phyloP scores from a whole-genome alignment of 2,113 vertebrate species.

The Mustela lutreola region DNA sequence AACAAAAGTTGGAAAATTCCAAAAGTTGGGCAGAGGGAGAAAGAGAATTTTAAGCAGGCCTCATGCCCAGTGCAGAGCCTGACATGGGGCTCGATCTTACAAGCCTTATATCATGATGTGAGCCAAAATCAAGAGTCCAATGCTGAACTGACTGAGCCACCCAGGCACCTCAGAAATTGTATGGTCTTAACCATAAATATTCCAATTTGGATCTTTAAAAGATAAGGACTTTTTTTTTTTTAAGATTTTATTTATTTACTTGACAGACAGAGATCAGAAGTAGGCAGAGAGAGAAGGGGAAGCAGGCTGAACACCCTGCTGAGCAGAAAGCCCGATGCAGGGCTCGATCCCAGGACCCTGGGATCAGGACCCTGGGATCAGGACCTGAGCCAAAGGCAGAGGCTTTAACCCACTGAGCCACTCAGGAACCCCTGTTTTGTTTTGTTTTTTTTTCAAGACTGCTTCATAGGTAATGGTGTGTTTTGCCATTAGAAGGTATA shows the following conservation, averaged over 20 bases:
- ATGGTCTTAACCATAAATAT: constrained; percentile 46
- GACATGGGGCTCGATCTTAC: background rate
- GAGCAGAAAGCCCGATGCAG: no score
- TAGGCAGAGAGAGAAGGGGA: no score
- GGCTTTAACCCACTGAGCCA: no score
- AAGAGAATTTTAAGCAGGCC: background rate
- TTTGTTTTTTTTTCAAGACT: background rate
- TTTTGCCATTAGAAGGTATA: background rate
- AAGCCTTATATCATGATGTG: background rate
- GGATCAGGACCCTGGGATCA: no score
- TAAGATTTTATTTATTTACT: no score
- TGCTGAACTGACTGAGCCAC: background rate
- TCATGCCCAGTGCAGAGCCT: background rate
- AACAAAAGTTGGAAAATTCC: no score
- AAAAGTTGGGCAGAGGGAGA: background rate
- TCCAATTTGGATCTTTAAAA: constrained; percentile 49
- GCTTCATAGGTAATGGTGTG: background rate
- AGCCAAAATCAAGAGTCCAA: background rate
- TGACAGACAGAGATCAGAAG: no score
- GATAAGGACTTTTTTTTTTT: background rate
- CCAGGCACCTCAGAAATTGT: background rate
- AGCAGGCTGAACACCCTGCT: no score
- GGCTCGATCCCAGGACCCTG: no score
- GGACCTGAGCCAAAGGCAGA: no score
- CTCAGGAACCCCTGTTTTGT: no score